Base-by-base conservation (phyloP, 2,888 invertebrate genomes). In the Argyresthia goedartella region DNA sequence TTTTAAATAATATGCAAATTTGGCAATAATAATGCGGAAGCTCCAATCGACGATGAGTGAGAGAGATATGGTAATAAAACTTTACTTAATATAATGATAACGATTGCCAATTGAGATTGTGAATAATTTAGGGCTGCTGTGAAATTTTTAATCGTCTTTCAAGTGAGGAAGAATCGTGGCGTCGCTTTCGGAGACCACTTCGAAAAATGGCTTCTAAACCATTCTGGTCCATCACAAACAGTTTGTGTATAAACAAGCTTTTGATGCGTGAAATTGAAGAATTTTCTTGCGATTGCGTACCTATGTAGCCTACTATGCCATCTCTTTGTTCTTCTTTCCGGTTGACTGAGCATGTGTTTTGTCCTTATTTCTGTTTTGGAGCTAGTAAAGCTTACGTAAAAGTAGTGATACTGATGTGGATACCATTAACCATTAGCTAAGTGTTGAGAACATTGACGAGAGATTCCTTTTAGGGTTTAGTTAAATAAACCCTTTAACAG, bases 1-100 rank as follows among this genome's bases (percentile, higher is more conserved):
- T 67, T 25, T 25, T 62, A 67, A 72, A 75, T 72, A 71, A 63
- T 69, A 76, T 76, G 75, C 68, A 66, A 67, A 66, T 57, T 59
- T 56, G 54, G 47, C 51, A 54, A 53, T 58, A 56, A 57, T 54
- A 52, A 50, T 6, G 25, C 25, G 25, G 25, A 33, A 45, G 25
- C 25, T 50, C 16, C 16, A 43, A 50, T 50, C 50, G 42, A 25
- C 47, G 25, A 47, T 25, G 25, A 25, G 25, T 25, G 25, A 25
- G 25, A 2, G 3, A 25, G 25, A 25, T 25, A 25, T 25, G 25
- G 25, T 25, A 39, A 39, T 11, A 39, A 10, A 39, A 39, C 8
- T 10, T 39, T 11, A n/a, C 11, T 39, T 39, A 39, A 11, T 39
- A 36, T 36, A 36, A 36, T 36, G 36, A 8, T 36, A 58, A 57